Percentiles rank a stretch among this genome's conserved stretches.
Evolutionary conservation across 1,140 invertebrate genomes (phyloP).

Genomic region (Formica exsecta): DNA sequence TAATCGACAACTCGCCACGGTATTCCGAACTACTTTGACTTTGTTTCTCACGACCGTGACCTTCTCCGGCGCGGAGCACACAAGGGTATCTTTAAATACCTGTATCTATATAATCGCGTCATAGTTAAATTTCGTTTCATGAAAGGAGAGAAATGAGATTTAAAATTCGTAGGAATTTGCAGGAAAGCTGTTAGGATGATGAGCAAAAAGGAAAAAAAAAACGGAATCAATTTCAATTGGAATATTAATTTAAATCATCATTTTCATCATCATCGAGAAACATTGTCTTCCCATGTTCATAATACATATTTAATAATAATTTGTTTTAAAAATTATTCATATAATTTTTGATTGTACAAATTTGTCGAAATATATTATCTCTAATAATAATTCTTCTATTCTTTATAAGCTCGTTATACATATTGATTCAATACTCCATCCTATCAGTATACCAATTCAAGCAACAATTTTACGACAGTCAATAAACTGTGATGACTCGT

Average conservation of each 20-base stretch:
- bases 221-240: background rate
- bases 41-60: conserved; percentile 71
- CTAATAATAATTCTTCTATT: background rate
- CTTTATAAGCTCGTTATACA: background rate
- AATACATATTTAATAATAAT: background rate
- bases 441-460: background rate
- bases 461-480: background rate
- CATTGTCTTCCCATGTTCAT: too few relatives aligned
- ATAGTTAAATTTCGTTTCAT: background rate
- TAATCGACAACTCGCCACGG: conserved; percentile 66
- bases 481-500: background rate
- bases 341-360: background rate
- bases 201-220: background rate
- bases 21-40: conserved; percentile 69
- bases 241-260: background rate
- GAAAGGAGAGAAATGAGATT: background rate
- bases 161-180: background rate
- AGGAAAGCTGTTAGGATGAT: background rate
- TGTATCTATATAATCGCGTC: background rate
- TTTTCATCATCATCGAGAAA: too few relatives aligned
- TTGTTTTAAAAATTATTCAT: too few relatives aligned
- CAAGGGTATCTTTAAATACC: background rate
- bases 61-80: conserved; percentile 39
- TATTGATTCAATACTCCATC: background rate
- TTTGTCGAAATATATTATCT: background rate